Evolutionary conservation across 37 sponge, comb jelly and placozoan species (phyloP).

Genomic region (Eunapius fragilis): DNA sequence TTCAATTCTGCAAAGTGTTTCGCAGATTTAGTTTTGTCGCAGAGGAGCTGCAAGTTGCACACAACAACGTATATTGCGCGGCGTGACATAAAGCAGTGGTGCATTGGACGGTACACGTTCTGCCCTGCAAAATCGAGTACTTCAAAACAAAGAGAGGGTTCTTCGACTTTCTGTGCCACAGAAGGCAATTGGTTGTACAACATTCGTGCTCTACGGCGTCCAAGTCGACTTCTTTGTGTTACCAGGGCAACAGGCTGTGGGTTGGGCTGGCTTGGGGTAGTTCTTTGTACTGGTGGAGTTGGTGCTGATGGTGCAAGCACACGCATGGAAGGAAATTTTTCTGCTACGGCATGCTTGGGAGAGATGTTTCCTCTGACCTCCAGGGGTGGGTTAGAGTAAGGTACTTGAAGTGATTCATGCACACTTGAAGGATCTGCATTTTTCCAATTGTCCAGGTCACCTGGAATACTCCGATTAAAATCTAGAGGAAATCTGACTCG

Average conservation of each 20-base stretch:
- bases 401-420: too few species aligned
- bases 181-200: neutral
- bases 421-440: too few species aligned
- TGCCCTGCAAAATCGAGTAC: constrained; percentile 74
- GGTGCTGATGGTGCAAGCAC: too few species aligned
- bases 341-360: too few species aligned
- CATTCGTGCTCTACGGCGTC: neutral
- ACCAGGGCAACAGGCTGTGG: too few species aligned
- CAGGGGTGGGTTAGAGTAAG: too few species aligned
- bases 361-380: too few species aligned
- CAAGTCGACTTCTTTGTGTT: neutral
- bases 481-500: neutral
- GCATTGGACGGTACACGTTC: constrained; percentile 70
- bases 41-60: constrained; percentile 26
- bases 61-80: constrained; percentile 57
- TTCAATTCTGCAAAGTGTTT: constrained; percentile 18
- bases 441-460: too few species aligned
- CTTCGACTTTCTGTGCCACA: neutral
- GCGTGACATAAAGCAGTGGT: constrained; percentile 73
- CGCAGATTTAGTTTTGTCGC: neutral
- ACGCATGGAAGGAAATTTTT: too few species aligned
- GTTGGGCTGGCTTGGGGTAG: too few species aligned
- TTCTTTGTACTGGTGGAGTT: too few species aligned
- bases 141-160: neutral
- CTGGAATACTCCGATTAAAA: too few species aligned